A percentile compares a stretch with the other conserved stretches of the same genome.
Evolutionary conservation across 2,888 invertebrate genomes (phyloP).

Genomic region (Leucophenga maculata): DNA sequence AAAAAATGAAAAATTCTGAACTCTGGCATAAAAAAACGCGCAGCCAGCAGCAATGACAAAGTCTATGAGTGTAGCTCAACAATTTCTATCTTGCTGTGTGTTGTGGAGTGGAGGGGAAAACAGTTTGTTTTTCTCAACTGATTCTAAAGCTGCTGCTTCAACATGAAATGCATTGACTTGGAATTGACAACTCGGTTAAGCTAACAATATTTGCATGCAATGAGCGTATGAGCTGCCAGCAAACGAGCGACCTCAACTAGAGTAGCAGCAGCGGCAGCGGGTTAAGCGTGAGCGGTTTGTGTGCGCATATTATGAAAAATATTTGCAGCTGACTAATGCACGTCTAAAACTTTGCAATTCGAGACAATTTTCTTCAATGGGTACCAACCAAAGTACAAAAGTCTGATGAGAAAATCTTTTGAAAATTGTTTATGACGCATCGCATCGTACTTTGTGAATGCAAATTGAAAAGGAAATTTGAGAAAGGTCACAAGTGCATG

Average conservation of each 20-base stretch:
- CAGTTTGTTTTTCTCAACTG: conserved; percentile 50
- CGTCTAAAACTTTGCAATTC: background rate
- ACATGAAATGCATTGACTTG: conserved; percentile 54
- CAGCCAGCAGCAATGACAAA: conserved; percentile 4
- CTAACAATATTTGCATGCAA: conserved; percentile 58
- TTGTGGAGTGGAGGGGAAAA: no score
- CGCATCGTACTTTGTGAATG: no score
- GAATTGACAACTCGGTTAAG: conserved; percentile 60
- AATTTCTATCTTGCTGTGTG: conserved; percentile 1
- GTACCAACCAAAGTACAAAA: background rate
- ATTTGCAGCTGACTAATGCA: no score
- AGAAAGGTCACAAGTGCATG: no score
- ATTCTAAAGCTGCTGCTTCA: background rate
- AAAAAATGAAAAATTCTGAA: conserved; percentile 13
- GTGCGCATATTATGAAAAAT: no score
- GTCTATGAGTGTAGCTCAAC: conserved; percentile 29
- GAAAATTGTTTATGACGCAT: no score
- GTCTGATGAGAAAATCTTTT: background rate
- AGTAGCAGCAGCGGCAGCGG: background rate
- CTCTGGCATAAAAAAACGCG: conserved; percentile 1
- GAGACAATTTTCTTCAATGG: background rate
- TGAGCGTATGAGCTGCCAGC: conserved; percentile 39
- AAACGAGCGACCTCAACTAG: conserved; percentile 15
- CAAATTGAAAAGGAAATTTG: no score
- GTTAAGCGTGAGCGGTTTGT: background rate